Evolutionary conservation across 1,140 invertebrate genomes (phyloP), one percentile per base, ranked within the genome.

Genomic region (Medauroidea extradentata): DNA sequence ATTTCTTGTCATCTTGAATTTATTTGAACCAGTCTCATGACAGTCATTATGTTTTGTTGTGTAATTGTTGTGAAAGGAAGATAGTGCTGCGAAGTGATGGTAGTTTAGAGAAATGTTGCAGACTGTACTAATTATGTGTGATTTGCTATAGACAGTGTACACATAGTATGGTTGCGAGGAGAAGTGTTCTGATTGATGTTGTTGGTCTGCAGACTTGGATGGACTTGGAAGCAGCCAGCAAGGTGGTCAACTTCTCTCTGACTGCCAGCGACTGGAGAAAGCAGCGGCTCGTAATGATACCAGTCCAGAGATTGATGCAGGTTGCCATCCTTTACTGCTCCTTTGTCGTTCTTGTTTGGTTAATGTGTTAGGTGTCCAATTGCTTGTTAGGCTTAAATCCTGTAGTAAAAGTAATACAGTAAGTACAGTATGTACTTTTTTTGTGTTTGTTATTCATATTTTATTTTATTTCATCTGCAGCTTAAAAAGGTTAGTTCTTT

Each of bases 201-300:
- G 52, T 50, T 64, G 42, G 61, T 49, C 71, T 78, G 61, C 68
- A 89, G 93, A 96, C 78, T 81, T 94, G 25, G 92, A 93, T 55
- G 92, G 92, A 0, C 76, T 93, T 56, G 86, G 85, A 13, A 83
- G 84, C 43, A 85, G 83, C 43, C 76, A 80, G 49, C 76, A 79
- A 57, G 83, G 83, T 39, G 79, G 80, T 46, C 90, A 93, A 67
- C 82, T 93, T 55, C 78, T 95, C 56, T 90, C 89, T 3, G 91
- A 94, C 67, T 93, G 89, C 81, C 83, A 90, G 65, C 82, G 89
- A 57, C 66, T 94, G 24, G 90, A 92, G 72, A 83, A 84, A 73
- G 87, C 88, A 14, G 76, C 71, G 60, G 82, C 76, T 3, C 83
- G 77, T 74, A 72, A 79, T 2, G 88, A 91, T 61, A 82, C 81